phyloP scores from a whole-genome alignment of 23 tunicate species.

The Trididemnum nubilum region DNA sequence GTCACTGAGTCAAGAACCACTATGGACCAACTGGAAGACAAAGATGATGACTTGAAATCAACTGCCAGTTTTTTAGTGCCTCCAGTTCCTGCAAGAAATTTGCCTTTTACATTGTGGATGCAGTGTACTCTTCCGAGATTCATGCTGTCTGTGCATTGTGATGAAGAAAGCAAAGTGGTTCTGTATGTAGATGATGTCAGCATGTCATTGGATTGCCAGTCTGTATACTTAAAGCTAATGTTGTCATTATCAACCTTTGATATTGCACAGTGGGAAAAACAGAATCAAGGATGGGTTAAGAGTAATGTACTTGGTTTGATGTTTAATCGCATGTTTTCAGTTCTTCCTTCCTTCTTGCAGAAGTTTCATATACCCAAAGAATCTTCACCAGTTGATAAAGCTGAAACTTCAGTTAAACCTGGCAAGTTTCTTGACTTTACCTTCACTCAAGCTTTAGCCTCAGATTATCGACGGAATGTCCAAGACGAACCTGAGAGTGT shows the following conservation, averaged over 20 bases:
- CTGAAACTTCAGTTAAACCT: slow-evolving; percentile 19
- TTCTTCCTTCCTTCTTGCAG: slow-evolving; percentile 51
- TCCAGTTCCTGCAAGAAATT: slow-evolving; percentile 1
- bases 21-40: not conserved
- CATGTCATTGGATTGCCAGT: slow-evolving; percentile 53
- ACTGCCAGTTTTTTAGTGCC: slow-evolving; percentile 12
- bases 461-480: slow-evolving; percentile 52
- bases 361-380: slow-evolving; percentile 25
- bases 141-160: slow-evolving; percentile 1
- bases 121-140: slow-evolving; percentile 70
- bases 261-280: slow-evolving; percentile 19
- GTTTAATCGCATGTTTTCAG: slow-evolving; percentile 47
- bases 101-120: slow-evolving; percentile 57
- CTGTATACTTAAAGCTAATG: slow-evolving; percentile 61
- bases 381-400: not conserved
- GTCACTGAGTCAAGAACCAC: slow-evolving; percentile 12
- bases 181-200: slow-evolving; percentile 62
- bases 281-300: not conserved
- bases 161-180: not conserved
- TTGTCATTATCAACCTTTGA: slow-evolving; percentile 41
- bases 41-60: slow-evolving; percentile 38
- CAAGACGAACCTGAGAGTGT: slow-evolving; percentile 24
- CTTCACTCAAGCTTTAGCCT: slow-evolving; percentile 56
- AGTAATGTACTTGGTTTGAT: slow-evolving; percentile 1
- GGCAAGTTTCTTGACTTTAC: slow-evolving; percentile 63